Conservation (phyloP, 2,888 invertebrate species). For the Erebia epiphron region DNA sequence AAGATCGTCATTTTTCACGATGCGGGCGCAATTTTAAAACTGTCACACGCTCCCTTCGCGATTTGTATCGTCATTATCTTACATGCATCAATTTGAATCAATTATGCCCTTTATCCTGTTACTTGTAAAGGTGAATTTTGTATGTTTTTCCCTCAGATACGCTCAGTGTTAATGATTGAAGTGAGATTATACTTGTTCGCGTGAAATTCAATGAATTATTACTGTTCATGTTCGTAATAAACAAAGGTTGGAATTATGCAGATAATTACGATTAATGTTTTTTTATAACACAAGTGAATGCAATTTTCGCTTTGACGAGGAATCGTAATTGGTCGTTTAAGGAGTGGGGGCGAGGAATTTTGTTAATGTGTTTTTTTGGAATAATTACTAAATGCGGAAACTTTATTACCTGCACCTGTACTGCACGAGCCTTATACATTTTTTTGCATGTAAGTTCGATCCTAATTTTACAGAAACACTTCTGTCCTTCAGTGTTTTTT, state of each 20-base stretch:
- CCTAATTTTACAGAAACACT: too few relatives aligned
- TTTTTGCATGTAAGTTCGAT: not conserved
- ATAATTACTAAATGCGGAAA: constrained; percentile 3
- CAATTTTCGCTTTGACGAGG: constrained; percentile 23
- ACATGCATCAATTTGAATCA: constrained; percentile 21
- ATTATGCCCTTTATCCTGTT: constrained; percentile 36
- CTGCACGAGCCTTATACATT: not conserved
- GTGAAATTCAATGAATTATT: constrained; percentile 44
- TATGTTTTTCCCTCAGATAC: constrained; percentile 14
- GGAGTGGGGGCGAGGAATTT: not conserved
- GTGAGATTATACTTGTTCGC: constrained; percentile 35
- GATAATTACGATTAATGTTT: constrained; percentile 31
- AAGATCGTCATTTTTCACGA: constrained; percentile 55
- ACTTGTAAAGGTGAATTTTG: constrained; percentile 33
- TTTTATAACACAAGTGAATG: constrained; percentile 15
- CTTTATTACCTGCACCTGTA: too few relatives aligned
- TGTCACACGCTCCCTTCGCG: constrained; percentile 55
- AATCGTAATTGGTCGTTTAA: constrained; percentile 20
- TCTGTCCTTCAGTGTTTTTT: too few relatives aligned
- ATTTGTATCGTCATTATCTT: constrained; percentile 52
- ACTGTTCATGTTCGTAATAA: constrained; percentile 34
- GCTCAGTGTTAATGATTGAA: constrained; percentile 36
- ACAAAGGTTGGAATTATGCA: constrained; percentile 39
- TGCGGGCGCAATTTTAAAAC: constrained; percentile 54
- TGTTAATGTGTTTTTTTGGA: constrained; percentile 7